Conservation (phyloP, 2,113 vertebrate genomes). For the Python bivittatus region DNA sequence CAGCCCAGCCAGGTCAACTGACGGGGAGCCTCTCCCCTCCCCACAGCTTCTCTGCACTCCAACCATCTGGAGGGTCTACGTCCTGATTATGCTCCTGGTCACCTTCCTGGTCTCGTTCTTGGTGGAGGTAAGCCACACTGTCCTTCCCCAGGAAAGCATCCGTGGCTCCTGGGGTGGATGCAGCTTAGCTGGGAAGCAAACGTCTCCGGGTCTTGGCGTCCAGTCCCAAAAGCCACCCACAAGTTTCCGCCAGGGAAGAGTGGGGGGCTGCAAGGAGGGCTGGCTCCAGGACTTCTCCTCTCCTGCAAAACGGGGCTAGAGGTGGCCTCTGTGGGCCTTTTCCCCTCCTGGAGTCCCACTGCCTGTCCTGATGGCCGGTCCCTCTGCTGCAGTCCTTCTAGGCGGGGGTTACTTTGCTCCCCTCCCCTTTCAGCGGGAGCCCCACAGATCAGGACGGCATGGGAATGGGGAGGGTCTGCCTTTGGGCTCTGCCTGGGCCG, state of each 20-base stretch:
- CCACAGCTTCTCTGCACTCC: constrained; percentile 70
- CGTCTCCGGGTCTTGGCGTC: neutral
- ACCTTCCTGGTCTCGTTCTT: constrained; percentile 67
- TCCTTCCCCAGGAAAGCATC: neutral
- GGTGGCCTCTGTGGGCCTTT: neutral
- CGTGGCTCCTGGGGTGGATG: neutral
- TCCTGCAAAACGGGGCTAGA: neutral
- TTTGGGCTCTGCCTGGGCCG: neutral
- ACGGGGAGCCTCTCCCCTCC: constrained; percentile 11
- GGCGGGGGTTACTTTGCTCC: neutral
- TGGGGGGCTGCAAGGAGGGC: neutral
- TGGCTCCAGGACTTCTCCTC: neutral
- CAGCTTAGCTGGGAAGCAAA: neutral
- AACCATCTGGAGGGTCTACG: constrained; percentile 63
- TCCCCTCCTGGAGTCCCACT: neutral
- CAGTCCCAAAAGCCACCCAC: too few species aligned
- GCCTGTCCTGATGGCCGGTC: neutral
- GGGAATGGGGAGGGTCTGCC: neutral
- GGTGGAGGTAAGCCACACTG: constrained; percentile 67
- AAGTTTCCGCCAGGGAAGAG: neutral
- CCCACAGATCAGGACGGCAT: neutral
- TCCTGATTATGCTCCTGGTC: constrained; percentile 58
- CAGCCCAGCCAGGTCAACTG: neutral
- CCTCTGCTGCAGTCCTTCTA: neutral
- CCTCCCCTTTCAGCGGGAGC: neutral